Evolutionary conservation across 2,113 vertebrate species (phyloP).

Genomic region (Caretta caretta): DNA sequence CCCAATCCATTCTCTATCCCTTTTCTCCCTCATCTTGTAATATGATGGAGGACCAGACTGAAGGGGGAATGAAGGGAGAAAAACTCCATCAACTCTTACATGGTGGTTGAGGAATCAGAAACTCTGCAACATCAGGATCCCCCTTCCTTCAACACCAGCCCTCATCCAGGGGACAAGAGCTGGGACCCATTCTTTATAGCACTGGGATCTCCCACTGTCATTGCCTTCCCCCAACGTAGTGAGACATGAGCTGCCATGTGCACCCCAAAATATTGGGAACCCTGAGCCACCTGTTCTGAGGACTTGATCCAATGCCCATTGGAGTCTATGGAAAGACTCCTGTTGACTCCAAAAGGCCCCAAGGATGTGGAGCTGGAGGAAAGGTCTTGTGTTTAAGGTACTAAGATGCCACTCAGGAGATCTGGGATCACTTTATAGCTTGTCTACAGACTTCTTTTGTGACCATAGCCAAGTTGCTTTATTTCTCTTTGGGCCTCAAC

Average conservation of each 20-base stretch:
- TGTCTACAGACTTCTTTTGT: not conserved
- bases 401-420: conserved; percentile 13
- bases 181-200: not conserved
- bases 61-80: not conserved
- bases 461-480: not conserved
- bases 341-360: not conserved
- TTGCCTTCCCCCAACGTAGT: not conserved
- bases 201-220: not conserved
- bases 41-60: not conserved
- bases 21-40: not conserved
- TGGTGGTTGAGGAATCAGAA: not conserved
- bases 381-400: conserved; percentile 33
- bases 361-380: conserved; percentile 1
- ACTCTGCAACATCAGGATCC: not conserved
- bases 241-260: not conserved
- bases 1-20: not conserved
- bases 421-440: not conserved
- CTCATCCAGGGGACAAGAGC: not conserved
- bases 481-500: not conserved
- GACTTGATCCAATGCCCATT: not conserved
- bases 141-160: not conserved
- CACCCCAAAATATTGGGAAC: not conserved
- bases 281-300: not conserved
- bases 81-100: fast-evolving
- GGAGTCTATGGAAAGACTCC: not conserved